A percentile compares a stretch with the other conserved stretches of the same genome.
Conservation (phyloP, 2,113 vertebrate genomes). For the Pionites leucogaster region DNA sequence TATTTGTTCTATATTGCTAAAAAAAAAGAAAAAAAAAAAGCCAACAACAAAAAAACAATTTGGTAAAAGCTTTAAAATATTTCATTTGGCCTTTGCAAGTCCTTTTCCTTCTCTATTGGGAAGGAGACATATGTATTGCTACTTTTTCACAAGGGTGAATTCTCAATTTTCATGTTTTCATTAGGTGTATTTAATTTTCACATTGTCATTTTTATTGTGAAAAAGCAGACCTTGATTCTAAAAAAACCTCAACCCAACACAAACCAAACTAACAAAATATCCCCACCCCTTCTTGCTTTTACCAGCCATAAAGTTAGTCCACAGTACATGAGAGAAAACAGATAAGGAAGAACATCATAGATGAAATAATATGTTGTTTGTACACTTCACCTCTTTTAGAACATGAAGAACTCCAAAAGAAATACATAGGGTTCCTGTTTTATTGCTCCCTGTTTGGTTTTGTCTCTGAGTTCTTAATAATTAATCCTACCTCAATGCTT, state of each 20-base stretch:
- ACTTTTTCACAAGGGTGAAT: not conserved
- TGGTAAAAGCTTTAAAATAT: not conserved
- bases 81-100: not conserved
- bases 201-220: not conserved
- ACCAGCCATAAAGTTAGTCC: not conserved
- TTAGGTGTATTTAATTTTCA: not conserved
- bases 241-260: fast-evolving
- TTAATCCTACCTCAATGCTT: not conserved
- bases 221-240: not conserved
- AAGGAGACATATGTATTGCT: not conserved
- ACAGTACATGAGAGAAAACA: not conserved
- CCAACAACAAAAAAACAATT: not conserved
- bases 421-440: not conserved
- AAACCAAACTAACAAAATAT: not conserved
- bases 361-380: not conserved
- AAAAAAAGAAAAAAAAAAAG: not conserved
- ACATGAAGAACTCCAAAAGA: not conserved
- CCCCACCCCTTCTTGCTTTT: not conserved
- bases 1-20: not conserved
- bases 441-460: not conserved
- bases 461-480: not conserved
- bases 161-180: not conserved
- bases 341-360: not conserved
- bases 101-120: not conserved
- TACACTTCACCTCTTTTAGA: not conserved